These are phyloP conservation scores for Macaria notata DNA, from an alignment of 2,888 invertebrate genomes.

Conservation along the genomic window DNA sequence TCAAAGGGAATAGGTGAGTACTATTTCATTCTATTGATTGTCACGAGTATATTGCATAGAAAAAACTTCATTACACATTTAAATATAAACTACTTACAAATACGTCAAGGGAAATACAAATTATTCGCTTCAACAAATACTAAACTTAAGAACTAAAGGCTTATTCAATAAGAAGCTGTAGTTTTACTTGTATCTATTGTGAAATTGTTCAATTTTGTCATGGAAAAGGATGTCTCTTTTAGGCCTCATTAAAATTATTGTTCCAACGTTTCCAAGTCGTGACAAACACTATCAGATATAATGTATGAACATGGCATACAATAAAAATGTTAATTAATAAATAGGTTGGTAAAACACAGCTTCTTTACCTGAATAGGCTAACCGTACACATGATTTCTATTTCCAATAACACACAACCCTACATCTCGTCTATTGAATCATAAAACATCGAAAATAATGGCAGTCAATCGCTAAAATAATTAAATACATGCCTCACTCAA, in stretches of 20 bases:
- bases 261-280: no score
- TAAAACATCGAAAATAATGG: constrained; percentile 49
- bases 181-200: not conserved
- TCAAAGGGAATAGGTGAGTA: constrained; percentile 5
- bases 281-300: not conserved
- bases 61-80: constrained; percentile 39
- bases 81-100: constrained; percentile 42
- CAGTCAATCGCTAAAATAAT: constrained; percentile 64
- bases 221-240: no score
- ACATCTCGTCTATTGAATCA: constrained; percentile 37
- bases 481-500: constrained; percentile 64
- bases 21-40: constrained; percentile 28
- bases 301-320: no score
- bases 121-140: constrained; percentile 42
- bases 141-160: constrained; percentile 41
- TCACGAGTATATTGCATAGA: constrained; percentile 34
- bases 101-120: constrained; percentile 39
- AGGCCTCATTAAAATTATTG: no score
- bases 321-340: no score
- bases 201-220: no score
- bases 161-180: not conserved
- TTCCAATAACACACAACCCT: constrained; percentile 34
- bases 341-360: no score
- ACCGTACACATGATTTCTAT: constrained; percentile 38
- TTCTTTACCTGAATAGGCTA: constrained; percentile 1